Evolutionary conservation across 2,113 vertebrate genomes (phyloP).

Genomic region (Corynorhinus townsendii): DNA sequence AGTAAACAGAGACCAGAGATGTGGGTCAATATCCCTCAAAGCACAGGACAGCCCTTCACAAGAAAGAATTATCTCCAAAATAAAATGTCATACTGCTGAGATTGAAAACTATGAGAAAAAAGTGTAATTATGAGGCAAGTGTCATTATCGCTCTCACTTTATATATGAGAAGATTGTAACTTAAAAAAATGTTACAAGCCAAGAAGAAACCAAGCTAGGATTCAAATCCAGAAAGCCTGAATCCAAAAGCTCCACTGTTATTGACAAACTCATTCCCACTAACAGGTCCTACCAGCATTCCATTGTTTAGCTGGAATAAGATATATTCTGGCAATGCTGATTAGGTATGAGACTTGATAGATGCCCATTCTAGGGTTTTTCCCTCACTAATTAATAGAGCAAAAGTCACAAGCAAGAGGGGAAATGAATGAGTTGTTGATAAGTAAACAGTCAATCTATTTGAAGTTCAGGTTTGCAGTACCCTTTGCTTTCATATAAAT

Average conservation of each 20-base stretch:
- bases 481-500: constrained; percentile 56
- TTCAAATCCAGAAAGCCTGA: neutral
- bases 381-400: neutral
- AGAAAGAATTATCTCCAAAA: neutral
- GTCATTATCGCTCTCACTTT: neutral
- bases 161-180: neutral
- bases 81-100: neutral
- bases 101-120: neutral
- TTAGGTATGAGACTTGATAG: neutral
- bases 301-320: neutral
- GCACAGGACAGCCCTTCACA: neutral
- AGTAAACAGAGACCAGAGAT: neutral
- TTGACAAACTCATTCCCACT: neutral
- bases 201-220: neutral
- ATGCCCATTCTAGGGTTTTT: neutral
- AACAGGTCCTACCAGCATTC: neutral
- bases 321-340: neutral
- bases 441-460: constrained; percentile 19
- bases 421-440: constrained; percentile 44
- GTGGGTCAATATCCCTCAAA: neutral
- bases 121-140: neutral
- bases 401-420: neutral
- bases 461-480: constrained; percentile 49
- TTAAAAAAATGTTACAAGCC: neutral
- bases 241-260: neutral